These are phyloP conservation scores for Ephialtes manifestator DNA, from an alignment of 2,888 invertebrate species.

Conservation along the genomic window DNA sequence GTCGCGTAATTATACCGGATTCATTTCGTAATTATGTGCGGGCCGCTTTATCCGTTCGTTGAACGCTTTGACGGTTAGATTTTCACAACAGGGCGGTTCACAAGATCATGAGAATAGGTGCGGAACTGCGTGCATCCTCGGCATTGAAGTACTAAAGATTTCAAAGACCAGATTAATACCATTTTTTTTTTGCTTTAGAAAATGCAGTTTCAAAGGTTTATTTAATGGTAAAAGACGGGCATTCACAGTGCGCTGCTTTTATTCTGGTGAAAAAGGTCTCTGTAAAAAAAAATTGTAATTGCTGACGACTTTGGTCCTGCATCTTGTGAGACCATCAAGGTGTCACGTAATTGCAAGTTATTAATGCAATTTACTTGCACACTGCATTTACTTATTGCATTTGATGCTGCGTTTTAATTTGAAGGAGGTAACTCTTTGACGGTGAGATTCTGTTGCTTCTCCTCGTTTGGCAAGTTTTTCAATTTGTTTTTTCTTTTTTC, in stretches of 20 bases:
- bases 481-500: conserved; percentile 8
- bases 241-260: neutral
- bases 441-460: too few relatives aligned
- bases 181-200: neutral
- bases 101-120: conserved; percentile 24
- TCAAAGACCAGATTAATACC: neutral
- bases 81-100: neutral
- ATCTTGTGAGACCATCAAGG: conserved; percentile 33
- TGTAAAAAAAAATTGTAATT: conserved; percentile 2
- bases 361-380: conserved; percentile 26
- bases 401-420: neutral
- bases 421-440: neutral
- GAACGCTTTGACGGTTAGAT: neutral
- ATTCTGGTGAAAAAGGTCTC: neutral
- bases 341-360: conserved; percentile 56
- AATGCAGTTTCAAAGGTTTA: neutral
- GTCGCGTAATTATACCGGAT: conserved; percentile 49
- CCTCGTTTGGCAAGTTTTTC: conserved; percentile 4
- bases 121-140: neutral
- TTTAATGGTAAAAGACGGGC: neutral
- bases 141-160: neutral
- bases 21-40: conserved; percentile 59
- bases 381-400: neutral
- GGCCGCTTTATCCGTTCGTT: conserved; percentile 28
- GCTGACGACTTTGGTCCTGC: neutral